phyloP scores from a whole-genome alignment of 2,797 vertebrate species.

The Botia almorhae region DNA sequence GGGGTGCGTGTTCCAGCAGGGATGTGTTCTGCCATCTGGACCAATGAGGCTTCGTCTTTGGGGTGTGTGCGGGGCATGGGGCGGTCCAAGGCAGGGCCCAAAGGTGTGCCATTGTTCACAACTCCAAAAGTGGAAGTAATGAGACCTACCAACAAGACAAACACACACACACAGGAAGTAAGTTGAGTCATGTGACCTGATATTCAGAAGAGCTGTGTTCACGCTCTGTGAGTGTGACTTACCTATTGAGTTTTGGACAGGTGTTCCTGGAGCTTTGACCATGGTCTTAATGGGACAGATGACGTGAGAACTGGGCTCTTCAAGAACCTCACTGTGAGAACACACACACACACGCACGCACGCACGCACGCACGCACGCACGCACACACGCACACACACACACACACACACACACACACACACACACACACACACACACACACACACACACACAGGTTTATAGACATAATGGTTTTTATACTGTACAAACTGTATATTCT shows the following conservation, averaged over 20 bases:
- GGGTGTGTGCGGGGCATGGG: conserved; percentile 75
- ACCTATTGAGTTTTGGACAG: conserved; percentile 38
- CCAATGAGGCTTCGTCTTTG: conserved; percentile 85
- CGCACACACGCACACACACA: too few species aligned
- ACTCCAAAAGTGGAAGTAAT: conserved; percentile 81
- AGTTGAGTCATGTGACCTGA: too few species aligned
- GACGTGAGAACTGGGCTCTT: conserved; percentile 66
- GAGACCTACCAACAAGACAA: conserved; percentile 63
- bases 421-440: too few species aligned
- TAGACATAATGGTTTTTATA: too few species aligned
- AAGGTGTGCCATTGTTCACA: conserved; percentile 70
- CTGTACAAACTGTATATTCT: too few species aligned
- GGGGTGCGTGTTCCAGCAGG: conserved; percentile 93
- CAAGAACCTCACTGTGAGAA: conserved; percentile 74
- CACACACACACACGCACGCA: conserved; percentile 39
- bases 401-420: too few species aligned
- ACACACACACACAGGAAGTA: not conserved
- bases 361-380: conserved; percentile 8
- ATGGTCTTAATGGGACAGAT: conserved; percentile 71
- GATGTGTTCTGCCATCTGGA: conserved; percentile 94
- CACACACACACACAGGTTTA: too few species aligned
- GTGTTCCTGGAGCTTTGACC: conserved; percentile 68
- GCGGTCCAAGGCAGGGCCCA: conserved; percentile 68
- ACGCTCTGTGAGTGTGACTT: not conserved
- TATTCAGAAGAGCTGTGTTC: too few species aligned